Base-by-base conservation (phyloP, 2,797 vertebrate species). In the Rhinophrynus dorsalis region DNA sequence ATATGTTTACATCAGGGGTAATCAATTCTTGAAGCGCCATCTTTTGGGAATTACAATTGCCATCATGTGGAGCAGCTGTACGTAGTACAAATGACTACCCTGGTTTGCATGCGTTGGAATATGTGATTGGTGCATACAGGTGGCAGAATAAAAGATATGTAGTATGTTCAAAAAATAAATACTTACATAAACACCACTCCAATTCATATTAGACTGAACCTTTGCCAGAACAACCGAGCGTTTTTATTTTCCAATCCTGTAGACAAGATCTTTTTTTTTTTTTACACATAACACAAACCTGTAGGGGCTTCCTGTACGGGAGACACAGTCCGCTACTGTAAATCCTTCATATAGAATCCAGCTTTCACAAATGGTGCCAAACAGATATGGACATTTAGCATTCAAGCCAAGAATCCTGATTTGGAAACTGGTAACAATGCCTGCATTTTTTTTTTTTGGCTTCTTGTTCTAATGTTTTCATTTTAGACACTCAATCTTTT, bases 241-340 rank as follows among this genome's bases (percentile, higher is more conserved):
- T 85, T 82, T 80, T 82, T 80, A 81, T 80, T 84, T 81, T 79
- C 74, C 75, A 78, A 66, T 71, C 54, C 79, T 82, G 81, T 73
- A 85, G 82, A 82, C 79, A 75, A 83, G 78, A 78, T 81, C 66
- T 75, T 79, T 79, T 84, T n/a, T n/a, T n/a, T n/a, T n/a, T n/a
- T 85, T 83, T 81, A 75, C 77, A 81, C 77, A 75, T 82, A 82
- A 82, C 70, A 79, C 77, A 84, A 82, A 62, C 80, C 77, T 79
- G 74, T 78, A 84, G 80, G 79, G 79, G 63, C 59, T 86, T 79
- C 76, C 81, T 81, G 62, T 62, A 79, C 76, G 71, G 77, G 83
- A 83, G 74, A 83, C 78, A 81, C 82, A 82, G 77, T 78, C 73
- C 80, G 78, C 66, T 76, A 79, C 68, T 84, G 80, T 81, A 82